Evolutionary conservation across 1,140 invertebrate genomes (phyloP), one percentile per base, ranked within the genome.

Genomic region (Euwallacea similis): DNA sequence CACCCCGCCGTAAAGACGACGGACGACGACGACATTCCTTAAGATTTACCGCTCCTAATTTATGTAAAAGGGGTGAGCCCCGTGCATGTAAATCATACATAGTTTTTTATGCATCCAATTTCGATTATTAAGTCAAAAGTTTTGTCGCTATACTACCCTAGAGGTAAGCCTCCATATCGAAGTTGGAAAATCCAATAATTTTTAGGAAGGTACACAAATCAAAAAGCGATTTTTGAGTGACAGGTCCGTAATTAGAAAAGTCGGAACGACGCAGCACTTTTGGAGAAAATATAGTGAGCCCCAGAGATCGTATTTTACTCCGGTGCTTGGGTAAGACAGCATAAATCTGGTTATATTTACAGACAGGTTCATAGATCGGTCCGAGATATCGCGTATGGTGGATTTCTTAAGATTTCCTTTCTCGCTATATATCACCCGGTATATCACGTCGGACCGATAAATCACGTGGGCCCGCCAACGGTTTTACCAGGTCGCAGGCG

Each of bases 271-370:
- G 46, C 59, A 60, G 60, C 58, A 67, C 59, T 68, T 53, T 58
- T 15, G 0, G 42, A 65, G 58, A 73, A 73, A 68, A 73, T 73
- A 73, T 64, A 68, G 41, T 46, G 71, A 63, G 67, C 58, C 67
- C 60, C 41, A 9, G 59, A 53, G 66, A 50, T 66, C 70, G 70
- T 72, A 72, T 72, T 72, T 72, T 61, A 66, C 50, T 59, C 69
- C 50, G 16, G 50, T 60, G 46, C 58, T 61, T 59, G 60, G 66
- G 71, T 72, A 68, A 68, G 70, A 66, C 71, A 62, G 76, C 76
- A 78, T 78, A 78, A 78, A 78, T 78, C 77, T 77, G 76, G 72
- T 74, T 75, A 78, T 78, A 78, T 78, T 77, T 74, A 77, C 75
- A 71, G 77, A 74, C 75, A 77, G 75, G 76, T 76, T 76, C 75